These are phyloP conservation scores for Euzophera pinguis DNA, from an alignment of 2,888 invertebrate species.

Conservation along the genomic window DNA sequence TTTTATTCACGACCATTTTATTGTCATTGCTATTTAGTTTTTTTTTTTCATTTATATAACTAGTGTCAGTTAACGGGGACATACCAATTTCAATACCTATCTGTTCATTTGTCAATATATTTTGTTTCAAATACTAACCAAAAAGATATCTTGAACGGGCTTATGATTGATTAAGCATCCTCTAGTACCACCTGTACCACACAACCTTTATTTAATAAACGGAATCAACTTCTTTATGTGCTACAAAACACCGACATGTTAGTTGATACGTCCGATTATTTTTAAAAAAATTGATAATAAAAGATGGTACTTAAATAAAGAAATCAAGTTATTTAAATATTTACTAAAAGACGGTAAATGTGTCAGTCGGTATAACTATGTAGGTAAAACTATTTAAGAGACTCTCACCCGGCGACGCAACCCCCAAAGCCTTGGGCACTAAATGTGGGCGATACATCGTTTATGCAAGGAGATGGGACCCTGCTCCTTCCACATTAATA, in stretches of 20 bases:
- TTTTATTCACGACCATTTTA: constrained; percentile 36
- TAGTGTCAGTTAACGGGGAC: no score
- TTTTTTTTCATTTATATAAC: neutral
- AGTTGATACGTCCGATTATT: neutral
- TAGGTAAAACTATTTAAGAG: constrained; percentile 8
- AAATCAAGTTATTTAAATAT: neutral
- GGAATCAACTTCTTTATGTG: no score
- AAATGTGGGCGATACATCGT: constrained; percentile 25
- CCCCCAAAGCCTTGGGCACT: constrained; percentile 16
- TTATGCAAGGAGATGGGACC: constrained; percentile 25
- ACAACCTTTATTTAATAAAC: no score
- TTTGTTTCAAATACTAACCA: no score
- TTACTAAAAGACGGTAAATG: constrained; percentile 12
- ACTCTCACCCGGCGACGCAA: constrained; percentile 1
- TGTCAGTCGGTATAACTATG: constrained; percentile 9
- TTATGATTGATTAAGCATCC: no score
- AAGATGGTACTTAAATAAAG: neutral
- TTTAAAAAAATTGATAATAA: neutral
- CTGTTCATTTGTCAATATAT: neutral
- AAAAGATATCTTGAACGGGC: no score
- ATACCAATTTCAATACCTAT: neutral
- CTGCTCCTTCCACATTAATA: constrained; percentile 30
- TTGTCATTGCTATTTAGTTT: constrained; percentile 14
- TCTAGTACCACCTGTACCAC: no score
- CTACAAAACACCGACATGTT: neutral